These are phyloP conservation scores for Drosophila virilis DNA, from an alignment of 1,140 invertebrate genomes.

Conservation along the genomic window DNA sequence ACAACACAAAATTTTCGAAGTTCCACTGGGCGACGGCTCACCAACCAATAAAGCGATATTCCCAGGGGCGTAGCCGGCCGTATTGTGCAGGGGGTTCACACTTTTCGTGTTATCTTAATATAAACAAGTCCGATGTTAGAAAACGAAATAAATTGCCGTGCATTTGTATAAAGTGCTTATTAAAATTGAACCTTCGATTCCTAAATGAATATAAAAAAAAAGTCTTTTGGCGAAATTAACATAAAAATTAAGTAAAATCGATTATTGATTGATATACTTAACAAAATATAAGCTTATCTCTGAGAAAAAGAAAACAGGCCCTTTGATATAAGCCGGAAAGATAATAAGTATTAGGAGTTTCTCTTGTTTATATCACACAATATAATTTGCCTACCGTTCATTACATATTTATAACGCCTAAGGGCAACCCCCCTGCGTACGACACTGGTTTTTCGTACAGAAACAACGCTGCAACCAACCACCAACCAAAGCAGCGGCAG, in stretches of 20 bases:
- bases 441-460: constrained; percentile 44
- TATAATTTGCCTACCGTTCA: too few species aligned
- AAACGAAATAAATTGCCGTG: background rate
- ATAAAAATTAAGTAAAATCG: too few species aligned
- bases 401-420: background rate
- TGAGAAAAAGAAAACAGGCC: too few species aligned
- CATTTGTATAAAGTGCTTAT: background rate
- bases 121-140: too few species aligned
- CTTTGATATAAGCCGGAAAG: too few species aligned
- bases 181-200: too few species aligned
- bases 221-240: too few species aligned
- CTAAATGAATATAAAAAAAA: too few species aligned
- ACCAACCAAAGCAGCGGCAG: constrained; percentile 77
- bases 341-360: too few species aligned
- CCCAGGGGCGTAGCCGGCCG: constrained; percentile 27
- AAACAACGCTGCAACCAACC: constrained; percentile 56
- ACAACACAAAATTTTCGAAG: constrained; percentile 84
- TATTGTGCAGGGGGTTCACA: background rate
- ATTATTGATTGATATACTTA: too few species aligned
- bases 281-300: too few species aligned
- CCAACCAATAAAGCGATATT: constrained; percentile 82
- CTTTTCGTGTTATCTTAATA: background rate
- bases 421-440: constrained; percentile 12
- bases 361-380: too few species aligned
- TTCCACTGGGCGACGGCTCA: constrained; percentile 75